Base-by-base conservation (phyloP, 2,888 invertebrate genomes). In the Tachina fera region DNA sequence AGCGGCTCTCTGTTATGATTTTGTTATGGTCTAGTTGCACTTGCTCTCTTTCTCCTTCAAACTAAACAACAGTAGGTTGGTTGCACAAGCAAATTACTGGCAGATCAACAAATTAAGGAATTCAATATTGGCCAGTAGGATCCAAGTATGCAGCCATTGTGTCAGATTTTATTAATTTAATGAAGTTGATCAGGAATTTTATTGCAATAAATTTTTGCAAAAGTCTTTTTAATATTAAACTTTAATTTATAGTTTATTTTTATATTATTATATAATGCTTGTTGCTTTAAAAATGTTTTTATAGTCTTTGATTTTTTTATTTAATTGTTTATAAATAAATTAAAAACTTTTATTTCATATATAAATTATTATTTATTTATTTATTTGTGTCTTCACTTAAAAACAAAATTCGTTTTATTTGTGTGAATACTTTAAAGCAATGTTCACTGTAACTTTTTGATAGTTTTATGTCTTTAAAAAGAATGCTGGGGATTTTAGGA, bases 61-160 rank as follows among this genome's bases (percentile, higher is more conserved):
- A 68, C 39, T 22, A 61, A 53, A 41, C 19, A 16, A 31, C 31
- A 31, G 31, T 31, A 0, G 31, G 31, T 4, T 3, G 45, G 13
- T 65, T 53, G 75, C 13, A 45, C 16, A 56, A 78, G 70, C 16
- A 60, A 70, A 70, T 43, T 11, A 51, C 60, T 53, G n/a, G 47
- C 74, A 79, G 71, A 67, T 60, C 56, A 63, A 19, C 19, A 71
- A 71, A 41, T 43, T 51, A 43, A 22, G 47, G 47, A 19, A 63
- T 63, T 88, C 65, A 92, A 87, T 92, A 92, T 87, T 92, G 92
- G 87, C 92, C 92, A 88, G 92, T 93, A 86, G 92, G 92, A 90
- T 93, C 92, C 90, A 93, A 90, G 87, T 90, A 89, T 80, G 88
- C 85, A 88, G 92, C 92, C 91, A 91, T 90, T 87, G 87, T 89